Evolutionary conservation across 2,888 invertebrate genomes (phyloP), one percentile per base, ranked within the genome.

Genomic region (Apotomis capreana): DNA sequence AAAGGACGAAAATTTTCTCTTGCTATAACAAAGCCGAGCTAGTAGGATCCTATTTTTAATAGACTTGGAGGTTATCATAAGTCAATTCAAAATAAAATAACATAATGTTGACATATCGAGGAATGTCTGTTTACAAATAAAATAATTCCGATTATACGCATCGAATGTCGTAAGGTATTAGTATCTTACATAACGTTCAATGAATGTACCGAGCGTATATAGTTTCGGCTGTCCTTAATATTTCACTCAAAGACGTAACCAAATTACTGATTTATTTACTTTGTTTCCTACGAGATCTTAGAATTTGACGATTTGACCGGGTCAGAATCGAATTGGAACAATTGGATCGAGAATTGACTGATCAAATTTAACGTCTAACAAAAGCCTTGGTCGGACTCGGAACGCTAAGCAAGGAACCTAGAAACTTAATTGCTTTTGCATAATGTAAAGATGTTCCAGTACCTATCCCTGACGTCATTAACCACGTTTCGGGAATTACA

Each of bases 341-440:
- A 64, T 64, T 65, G 55, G 46, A 65, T 57, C 15, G 44, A 12
- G 44, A 54, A 65, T 4, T 44, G 55, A 65, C 55, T 46, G 46
- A 65, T 64, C 55, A 12, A 64, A 44, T 36, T 51, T 49, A 26
- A 49, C 6, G 15, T 63, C 49, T 51, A 49, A 63, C 13, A 9
- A 15, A 15, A 49, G 49, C 3, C 26, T 5, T 10, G 36, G 12
- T 61, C 49, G n/a, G n/a, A 26, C 46, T 44, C 3, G 3, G 49
- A 49, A 3, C n/a, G 36, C 57, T 36, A 57, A 37, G 58, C 58
- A 58, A 58, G n/a, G 58, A 58, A 37, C 37, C 37, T 36, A 57
- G 36, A 12, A 64, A 54, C 57, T 51, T 65, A 65, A 65, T 65
- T 65, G 65, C 57, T 36, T 65, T 46, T 65, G 46, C 55, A 65